phyloP scores from a whole-genome alignment of 1,140 invertebrate species.

The Teleogryllus occipitalis region DNA sequence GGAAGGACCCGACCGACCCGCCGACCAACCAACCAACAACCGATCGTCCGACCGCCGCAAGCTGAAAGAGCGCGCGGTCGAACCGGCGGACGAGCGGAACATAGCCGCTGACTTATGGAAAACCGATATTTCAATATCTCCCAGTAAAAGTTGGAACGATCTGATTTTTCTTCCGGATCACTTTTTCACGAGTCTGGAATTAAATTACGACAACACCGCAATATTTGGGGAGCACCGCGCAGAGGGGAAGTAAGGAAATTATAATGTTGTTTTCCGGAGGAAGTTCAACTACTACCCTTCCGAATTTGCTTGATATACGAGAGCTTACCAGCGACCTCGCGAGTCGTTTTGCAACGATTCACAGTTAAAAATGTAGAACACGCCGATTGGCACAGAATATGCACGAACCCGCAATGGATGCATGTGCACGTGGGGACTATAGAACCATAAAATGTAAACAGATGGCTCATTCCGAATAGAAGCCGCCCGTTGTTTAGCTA shows the following conservation, averaged over 20 bases:
- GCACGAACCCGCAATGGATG: background rate
- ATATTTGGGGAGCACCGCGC: background rate
- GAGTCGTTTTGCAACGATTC: background rate
- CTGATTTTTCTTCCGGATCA: background rate
- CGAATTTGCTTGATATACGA: too few relatives aligned
- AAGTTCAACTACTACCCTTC: background rate
- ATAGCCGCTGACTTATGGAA: background rate
- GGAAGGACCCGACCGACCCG: too few relatives aligned
- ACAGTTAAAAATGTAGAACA: background rate
- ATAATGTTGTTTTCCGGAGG: background rate
- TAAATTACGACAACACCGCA: background rate
- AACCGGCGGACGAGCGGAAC: background rate
- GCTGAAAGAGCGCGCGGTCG: background rate
- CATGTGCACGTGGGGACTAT: background rate
- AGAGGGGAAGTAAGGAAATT: background rate
- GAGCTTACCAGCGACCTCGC: background rate
- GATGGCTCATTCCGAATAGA: too few relatives aligned
- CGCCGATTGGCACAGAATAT: background rate
- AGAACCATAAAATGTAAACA: background rate
- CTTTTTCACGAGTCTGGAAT: background rate
- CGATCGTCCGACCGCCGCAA: too few relatives aligned
- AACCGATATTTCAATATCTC: constrained; percentile 5
- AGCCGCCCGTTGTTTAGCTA: too few relatives aligned
- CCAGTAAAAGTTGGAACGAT: background rate
- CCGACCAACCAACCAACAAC: too few relatives aligned